Conservation (phyloP, 2,113 vertebrate genomes). For the Mormyrus lacerda region DNA sequence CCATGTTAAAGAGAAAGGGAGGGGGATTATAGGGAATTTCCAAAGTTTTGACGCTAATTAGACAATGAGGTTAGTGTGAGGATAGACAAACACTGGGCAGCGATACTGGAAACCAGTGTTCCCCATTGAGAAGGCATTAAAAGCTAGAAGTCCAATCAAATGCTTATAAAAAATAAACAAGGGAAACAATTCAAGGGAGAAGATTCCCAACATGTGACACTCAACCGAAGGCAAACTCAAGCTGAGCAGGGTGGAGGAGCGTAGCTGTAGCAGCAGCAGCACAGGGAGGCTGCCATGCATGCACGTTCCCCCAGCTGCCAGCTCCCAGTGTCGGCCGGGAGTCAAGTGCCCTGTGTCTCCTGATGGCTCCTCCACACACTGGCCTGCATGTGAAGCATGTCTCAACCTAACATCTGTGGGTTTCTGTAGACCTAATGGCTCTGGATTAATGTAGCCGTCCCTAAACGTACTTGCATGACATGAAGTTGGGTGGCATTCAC, state of each 20-base stretch:
- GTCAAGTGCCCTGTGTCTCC: conserved; percentile 50
- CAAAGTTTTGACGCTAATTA: not conserved
- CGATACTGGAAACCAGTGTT: conserved; percentile 35
- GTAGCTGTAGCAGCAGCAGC: conserved; percentile 37
- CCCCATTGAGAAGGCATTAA: conserved; percentile 41
- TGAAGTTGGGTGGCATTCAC: not conserved
- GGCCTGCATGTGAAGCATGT: conserved; percentile 15
- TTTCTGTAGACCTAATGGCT: not conserved
- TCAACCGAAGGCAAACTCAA: conserved; percentile 46
- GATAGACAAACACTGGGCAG: conserved; percentile 17
- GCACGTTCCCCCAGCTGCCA: conserved; percentile 10
- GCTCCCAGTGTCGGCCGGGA: conserved; percentile 19
- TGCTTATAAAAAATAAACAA: conserved; percentile 22
- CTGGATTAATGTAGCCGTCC: not conserved
- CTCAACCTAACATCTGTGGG: not conserved
- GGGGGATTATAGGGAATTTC: not conserved
- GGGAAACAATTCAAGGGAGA: conserved; percentile 25
- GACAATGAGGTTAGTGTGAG: not conserved
- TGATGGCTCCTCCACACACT: conserved; percentile 45
- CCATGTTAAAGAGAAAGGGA: not conserved
- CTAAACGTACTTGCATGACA: not conserved
- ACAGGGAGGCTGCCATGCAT: not conserved
- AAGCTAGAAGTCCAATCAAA: conserved; percentile 44
- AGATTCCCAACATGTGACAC: conserved; percentile 33
- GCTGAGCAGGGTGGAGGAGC: conserved; percentile 50